Percentiles rank a stretch among this genome's conserved stretches.
Evolutionary conservation across 2,888 invertebrate species (phyloP).

Genomic region (Diplazon laetatorius): DNA sequence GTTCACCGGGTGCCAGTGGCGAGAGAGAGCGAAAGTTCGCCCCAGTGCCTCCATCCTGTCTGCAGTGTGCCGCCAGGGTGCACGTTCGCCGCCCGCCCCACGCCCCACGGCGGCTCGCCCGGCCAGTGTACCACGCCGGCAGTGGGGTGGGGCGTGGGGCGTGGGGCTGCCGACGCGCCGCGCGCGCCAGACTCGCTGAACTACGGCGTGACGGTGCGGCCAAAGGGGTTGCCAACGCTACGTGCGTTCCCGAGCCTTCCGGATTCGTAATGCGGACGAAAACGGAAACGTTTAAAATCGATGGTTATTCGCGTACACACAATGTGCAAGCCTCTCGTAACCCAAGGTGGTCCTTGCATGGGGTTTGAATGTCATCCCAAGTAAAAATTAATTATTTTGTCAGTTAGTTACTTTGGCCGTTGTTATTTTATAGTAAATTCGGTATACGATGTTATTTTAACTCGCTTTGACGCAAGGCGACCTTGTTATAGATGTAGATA

Average conservation of each 20-base stretch:
- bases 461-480: no score
- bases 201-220: slow-evolving; percentile 42
- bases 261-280: not conserved
- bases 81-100: slow-evolving; percentile 43
- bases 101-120: not conserved
- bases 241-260: slow-evolving; percentile 32
- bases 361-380: no score
- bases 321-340: slow-evolving; percentile 23
- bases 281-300: slow-evolving; percentile 49
- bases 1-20: slow-evolving; percentile 78
- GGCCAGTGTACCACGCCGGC: not conserved
- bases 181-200: slow-evolving; percentile 34
- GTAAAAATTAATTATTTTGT: no score
- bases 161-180: not conserved
- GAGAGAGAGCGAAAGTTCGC: slow-evolving; percentile 80
- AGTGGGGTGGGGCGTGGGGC: not conserved
- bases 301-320: slow-evolving; percentile 25
- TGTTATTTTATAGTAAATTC: no score
- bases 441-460: no score
- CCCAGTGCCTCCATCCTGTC: slow-evolving; percentile 80
- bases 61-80: slow-evolving; percentile 67
- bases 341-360: no score
- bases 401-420: no score
- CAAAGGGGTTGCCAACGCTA: slow-evolving; percentile 62
- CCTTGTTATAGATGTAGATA: no score